Evolutionary conservation across 2,797 vertebrate species (phyloP).

Genomic region (Acanthornis magna): DNA sequence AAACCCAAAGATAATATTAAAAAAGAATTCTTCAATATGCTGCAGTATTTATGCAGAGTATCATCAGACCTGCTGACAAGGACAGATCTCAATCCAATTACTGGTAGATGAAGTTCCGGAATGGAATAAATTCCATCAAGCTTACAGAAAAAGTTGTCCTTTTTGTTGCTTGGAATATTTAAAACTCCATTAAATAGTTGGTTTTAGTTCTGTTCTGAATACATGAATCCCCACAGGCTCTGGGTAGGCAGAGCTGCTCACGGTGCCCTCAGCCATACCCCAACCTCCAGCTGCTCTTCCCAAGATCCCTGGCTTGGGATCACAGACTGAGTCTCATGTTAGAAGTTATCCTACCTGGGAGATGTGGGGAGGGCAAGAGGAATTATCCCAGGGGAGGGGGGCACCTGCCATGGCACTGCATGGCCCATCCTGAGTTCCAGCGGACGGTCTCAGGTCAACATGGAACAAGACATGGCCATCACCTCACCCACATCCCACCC

Average conservation of each 20-base stretch:
- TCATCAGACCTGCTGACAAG: background rate
- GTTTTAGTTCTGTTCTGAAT: background rate
- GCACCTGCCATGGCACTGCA: background rate
- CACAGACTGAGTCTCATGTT: rapidly evolving
- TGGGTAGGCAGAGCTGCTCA: background rate
- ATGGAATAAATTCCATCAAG: background rate
- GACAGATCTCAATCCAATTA: background rate
- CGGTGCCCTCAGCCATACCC: rapidly evolving
- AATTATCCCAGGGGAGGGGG: background rate
- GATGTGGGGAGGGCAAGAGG: background rate
- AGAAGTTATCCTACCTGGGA: background rate
- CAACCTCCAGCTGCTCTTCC: background rate
- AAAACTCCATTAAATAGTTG: background rate
- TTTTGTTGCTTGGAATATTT: background rate
- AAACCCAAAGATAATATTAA: background rate
- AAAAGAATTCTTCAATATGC: background rate
- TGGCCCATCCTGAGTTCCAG: rapidly evolving
- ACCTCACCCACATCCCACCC: background rate
- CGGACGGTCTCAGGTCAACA: rapidly evolving
- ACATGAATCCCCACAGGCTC: background rate
- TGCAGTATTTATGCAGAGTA: background rate
- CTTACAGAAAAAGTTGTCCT: background rate
- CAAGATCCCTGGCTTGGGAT: rapidly evolving
- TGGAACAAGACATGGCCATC: background rate
- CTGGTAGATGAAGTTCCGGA: background rate